These are phyloP conservation scores for Agrotis ipsilon DNA, from an alignment of 2,888 invertebrate species.

Conservation along the genomic window DNA sequence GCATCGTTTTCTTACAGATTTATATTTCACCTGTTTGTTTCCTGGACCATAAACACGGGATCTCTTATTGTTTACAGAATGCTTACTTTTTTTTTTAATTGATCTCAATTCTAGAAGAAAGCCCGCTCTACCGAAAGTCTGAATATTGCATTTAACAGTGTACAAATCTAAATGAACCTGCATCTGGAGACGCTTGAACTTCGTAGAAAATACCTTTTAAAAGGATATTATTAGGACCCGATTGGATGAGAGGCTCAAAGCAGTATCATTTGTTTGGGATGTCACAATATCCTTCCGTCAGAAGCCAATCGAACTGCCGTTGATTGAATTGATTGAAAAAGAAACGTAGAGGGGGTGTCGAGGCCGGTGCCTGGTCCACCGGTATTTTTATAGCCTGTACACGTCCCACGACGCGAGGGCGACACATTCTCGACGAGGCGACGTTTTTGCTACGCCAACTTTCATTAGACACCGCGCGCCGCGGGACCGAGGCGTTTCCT, in stretches of 20 bases:
- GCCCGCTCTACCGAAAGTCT: not conserved
- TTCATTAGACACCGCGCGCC: constrained; percentile 88
- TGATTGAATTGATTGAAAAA: constrained; percentile 90
- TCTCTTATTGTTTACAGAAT: not conserved
- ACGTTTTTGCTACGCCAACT: constrained; percentile 89
- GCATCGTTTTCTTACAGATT: not conserved
- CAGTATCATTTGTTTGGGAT: constrained; percentile 71
- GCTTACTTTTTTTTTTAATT: not conserved
- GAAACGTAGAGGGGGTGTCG: constrained; percentile 82
- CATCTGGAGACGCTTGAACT: not conserved
- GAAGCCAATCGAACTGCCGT: constrained; percentile 84
- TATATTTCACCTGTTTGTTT: not conserved
- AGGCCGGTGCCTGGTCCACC: constrained; percentile 76
- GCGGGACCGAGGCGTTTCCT: constrained; percentile 85
- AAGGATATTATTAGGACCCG: constrained; percentile 2
- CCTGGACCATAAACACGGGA: not conserved
- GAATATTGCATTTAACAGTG: not conserved
- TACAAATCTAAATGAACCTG: not conserved
- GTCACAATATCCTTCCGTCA: constrained; percentile 77
- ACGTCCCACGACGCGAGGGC: constrained; percentile 88
- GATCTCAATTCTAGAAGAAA: not conserved
- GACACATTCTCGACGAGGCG: constrained; percentile 89
- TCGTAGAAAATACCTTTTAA: not conserved
- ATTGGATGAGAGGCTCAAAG: constrained; percentile 16
- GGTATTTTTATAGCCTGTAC: constrained; percentile 90